Evolutionary conservation across 2,797 vertebrate species (phyloP).

Genomic region (Meda fulgida): DNA sequence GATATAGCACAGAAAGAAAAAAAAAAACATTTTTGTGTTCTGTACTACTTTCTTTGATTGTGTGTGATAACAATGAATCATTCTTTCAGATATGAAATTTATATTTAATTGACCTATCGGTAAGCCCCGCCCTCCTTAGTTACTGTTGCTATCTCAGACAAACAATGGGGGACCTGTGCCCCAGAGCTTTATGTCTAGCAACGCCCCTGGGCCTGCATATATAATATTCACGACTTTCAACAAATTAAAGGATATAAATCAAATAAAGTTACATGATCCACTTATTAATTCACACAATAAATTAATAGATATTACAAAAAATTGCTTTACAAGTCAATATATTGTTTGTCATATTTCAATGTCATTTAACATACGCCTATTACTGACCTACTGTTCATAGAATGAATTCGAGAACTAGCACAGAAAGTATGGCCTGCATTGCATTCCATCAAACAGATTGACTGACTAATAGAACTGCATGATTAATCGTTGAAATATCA

Average conservation of each 20-base stretch:
- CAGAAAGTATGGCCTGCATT: background rate
- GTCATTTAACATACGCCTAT: background rate
- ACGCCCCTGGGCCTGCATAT: background rate
- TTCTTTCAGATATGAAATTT: no score
- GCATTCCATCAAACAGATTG: background rate
- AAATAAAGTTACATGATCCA: background rate
- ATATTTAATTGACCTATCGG: no score
- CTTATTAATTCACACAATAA: background rate
- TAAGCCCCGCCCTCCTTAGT: no score
- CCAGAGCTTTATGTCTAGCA: no score
- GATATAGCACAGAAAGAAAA: no score
- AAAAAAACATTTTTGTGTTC: no score
- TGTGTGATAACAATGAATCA: no score
- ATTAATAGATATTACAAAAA: background rate
- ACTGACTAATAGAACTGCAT: background rate
- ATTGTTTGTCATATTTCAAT: background rate
- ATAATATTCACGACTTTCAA: background rate
- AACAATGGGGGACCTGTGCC: no score
- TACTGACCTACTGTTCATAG: background rate
- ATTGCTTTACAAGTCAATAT: background rate
- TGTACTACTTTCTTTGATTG: no score
- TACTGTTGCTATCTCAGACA: no score
- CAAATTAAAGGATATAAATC: background rate
- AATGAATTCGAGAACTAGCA: conserved; percentile 2
- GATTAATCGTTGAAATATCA: background rate